A percentile compares a stretch with the other conserved stretches of the same genome.
Evolutionary conservation across 64 coral and sea anemone genomes (phyloP).

Genomic region (Actinia tenebrosa): DNA sequence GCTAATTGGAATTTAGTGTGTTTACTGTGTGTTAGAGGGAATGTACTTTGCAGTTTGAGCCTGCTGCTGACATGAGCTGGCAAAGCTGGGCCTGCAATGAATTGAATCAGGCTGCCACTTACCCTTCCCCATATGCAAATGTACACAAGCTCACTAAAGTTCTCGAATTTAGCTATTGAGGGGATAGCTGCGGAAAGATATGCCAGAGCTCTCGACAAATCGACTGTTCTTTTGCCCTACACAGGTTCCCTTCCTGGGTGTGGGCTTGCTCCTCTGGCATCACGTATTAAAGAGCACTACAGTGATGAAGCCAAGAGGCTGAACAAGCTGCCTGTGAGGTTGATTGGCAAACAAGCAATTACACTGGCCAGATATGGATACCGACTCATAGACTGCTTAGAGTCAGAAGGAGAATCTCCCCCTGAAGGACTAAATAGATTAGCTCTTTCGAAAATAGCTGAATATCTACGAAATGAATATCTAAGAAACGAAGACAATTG

Average conservation of each 20-base stretch:
- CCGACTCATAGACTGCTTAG: neutral
- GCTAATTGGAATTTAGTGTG: no score
- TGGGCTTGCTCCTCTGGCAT: constrained; percentile 32
- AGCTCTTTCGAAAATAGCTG: neutral
- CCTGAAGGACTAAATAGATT: neutral
- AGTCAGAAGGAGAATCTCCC: neutral
- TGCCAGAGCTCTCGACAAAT: neutral
- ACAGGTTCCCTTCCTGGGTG: constrained; percentile 14
- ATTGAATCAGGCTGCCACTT: no score
- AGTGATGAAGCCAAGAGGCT: constrained; percentile 23
- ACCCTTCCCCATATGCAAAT: no score
- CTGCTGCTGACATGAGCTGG: no score
- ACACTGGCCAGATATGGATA: neutral
- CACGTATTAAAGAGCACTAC: constrained; percentile 42
- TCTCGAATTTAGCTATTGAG: neutral
- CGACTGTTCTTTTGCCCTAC: neutral
- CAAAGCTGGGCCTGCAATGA: no score
- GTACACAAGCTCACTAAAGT: neutral
- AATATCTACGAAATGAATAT: neutral
- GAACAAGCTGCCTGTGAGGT: constrained; percentile 23
- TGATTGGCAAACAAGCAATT: constrained; percentile 14
- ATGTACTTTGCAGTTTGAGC: no score
- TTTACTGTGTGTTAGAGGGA: no score
- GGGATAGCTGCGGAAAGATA: neutral
- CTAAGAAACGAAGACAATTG: no score